These are phyloP conservation scores for Thysanoteuthis rhombus DNA, from an alignment of 2,888 invertebrate species.

Conservation along the genomic window DNA sequence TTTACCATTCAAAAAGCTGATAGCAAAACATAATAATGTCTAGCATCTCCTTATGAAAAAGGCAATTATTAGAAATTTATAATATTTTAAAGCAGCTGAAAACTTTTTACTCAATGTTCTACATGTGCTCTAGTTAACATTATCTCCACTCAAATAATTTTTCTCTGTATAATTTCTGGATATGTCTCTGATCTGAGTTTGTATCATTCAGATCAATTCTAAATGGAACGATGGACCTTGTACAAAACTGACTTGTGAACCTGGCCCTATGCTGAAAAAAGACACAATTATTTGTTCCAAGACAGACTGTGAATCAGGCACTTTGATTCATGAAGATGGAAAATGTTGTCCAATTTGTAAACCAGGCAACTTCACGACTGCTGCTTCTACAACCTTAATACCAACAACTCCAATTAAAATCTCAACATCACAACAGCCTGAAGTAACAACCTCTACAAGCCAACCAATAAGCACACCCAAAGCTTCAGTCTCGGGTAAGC, in stretches of 20 bases:
- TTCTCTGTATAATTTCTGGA: too few relatives aligned
- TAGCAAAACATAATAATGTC: too few relatives aligned
- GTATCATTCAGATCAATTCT: neutral
- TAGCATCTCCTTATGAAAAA: too few relatives aligned
- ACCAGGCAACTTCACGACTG: neutral
- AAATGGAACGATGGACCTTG: conserved; percentile 24
- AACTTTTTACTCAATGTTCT: too few relatives aligned
- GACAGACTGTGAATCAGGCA: neutral
- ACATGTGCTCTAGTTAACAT: too few relatives aligned
- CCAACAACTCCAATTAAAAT: neutral
- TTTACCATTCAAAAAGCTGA: too few relatives aligned
- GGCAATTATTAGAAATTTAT: too few relatives aligned
- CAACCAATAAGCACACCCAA: neutral
- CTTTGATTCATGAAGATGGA: neutral
- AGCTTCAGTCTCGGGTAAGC: neutral
- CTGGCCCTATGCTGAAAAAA: neutral
- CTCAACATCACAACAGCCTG: neutral
- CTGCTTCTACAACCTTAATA: neutral
- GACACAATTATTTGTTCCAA: neutral
- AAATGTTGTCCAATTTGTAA: conserved; percentile 24
- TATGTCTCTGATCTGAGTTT: neutral
- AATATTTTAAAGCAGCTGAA: too few relatives aligned
- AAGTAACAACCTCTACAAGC: too few relatives aligned
- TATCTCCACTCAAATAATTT: too few relatives aligned
- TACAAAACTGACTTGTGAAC: neutral